Evolutionary conservation across 2,888 invertebrate genomes (phyloP).

Genomic region (Caenorhabditis angaria): DNA sequence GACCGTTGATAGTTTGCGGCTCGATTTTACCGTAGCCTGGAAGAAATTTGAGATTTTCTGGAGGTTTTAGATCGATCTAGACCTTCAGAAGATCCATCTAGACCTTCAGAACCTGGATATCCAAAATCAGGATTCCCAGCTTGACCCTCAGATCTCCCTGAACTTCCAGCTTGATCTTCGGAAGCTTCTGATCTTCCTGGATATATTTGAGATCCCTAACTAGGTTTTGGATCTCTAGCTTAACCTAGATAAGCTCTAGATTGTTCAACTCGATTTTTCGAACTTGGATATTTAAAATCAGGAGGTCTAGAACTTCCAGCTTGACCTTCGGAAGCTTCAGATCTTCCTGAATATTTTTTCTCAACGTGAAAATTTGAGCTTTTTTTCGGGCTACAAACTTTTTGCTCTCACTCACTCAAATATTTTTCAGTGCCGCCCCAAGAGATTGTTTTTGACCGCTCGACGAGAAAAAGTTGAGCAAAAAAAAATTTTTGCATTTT

Average conservation of each 20-base stretch:
- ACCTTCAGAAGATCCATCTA: not conserved
- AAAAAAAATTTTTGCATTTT: no score
- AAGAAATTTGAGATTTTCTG: constrained; percentile 16
- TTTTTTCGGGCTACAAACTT: not conserved
- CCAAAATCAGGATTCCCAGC: not conserved
- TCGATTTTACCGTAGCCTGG: constrained; percentile 70
- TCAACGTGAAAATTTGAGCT: not conserved
- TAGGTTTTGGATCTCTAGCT: not conserved
- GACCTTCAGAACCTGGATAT: not conserved
- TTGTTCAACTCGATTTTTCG: not conserved
- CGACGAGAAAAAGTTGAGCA: not conserved
- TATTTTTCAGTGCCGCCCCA: no score
- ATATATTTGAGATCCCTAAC: not conserved
- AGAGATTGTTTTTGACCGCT: not conserved
- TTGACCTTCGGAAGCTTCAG: not conserved
- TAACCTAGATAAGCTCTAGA: not conserved
- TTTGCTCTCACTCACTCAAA: no score
- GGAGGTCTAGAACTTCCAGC: no score
- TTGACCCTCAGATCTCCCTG: no score
- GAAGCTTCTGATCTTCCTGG: not conserved
- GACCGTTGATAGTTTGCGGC: constrained; percentile 64
- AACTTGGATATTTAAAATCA: not conserved
- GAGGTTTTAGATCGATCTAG: not conserved
- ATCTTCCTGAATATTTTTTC: not conserved
- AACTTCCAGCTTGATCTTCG: no score